Conservation (phyloP, 2,888 invertebrate genomes). For the Archaeoteleia sp. region DNA sequence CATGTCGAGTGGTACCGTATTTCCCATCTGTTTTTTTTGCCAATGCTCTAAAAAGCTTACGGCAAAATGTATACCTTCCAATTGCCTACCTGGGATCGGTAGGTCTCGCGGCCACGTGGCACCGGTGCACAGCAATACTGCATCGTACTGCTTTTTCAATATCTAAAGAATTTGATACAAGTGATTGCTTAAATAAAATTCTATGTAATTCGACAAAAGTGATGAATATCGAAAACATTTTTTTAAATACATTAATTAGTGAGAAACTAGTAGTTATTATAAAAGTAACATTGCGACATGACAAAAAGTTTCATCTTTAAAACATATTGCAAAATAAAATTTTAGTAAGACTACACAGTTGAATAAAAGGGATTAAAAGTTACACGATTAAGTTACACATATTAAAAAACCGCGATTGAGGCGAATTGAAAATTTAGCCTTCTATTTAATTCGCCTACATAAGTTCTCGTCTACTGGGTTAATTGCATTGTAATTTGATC, state of each 20-base stretch:
- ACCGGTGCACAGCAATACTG: conserved; percentile 92
- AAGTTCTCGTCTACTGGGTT: too few relatives aligned
- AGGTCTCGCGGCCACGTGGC: conserved; percentile 98
- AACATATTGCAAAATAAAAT: too few relatives aligned
- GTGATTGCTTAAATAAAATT: neutral
- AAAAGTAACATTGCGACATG: neutral
- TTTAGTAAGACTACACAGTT: too few relatives aligned
- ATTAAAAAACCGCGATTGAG: too few relatives aligned
- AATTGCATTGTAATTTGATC: too few relatives aligned
- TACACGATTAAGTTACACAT: too few relatives aligned
- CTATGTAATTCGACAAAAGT: neutral
- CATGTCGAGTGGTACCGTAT: conserved; percentile 74
- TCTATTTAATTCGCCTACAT: too few relatives aligned
- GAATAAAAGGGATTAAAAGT: too few relatives aligned
- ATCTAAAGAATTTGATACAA: conserved; percentile 53
- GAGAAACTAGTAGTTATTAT: too few relatives aligned
- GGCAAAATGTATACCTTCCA: conserved; percentile 96
- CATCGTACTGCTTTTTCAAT: conserved; percentile 78
- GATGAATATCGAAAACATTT: too few relatives aligned
- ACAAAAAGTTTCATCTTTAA: neutral
- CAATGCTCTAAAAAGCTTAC: conserved; percentile 98
- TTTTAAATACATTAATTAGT: too few relatives aligned
- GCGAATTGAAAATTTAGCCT: too few relatives aligned
- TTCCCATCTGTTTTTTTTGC: conserved; percentile 95
- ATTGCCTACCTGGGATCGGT: conserved; percentile 88